These are phyloP conservation scores for Leptothorax acervorum DNA, from an alignment of 2,888 invertebrate genomes.

Conservation along the genomic window DNA sequence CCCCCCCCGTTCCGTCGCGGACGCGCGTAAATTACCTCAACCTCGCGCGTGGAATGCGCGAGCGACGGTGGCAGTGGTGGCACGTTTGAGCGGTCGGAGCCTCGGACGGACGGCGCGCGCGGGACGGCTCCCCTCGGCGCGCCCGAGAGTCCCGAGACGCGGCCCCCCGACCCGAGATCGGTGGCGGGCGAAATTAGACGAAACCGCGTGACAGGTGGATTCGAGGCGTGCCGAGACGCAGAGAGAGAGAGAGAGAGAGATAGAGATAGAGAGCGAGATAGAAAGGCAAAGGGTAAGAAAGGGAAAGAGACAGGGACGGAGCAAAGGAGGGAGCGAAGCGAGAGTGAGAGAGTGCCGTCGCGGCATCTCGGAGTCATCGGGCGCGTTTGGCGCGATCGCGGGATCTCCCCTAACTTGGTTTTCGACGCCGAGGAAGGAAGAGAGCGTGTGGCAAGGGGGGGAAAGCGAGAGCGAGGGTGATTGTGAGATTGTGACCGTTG, in stretches of 20 bases:
- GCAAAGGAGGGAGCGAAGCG: slow-evolving; percentile 34
- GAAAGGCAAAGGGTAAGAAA: background rate
- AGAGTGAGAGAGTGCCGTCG: slow-evolving; percentile 62
- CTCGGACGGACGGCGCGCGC: slow-evolving; percentile 20
- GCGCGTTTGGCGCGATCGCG: slow-evolving; percentile 70
- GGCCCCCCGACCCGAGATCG: slow-evolving; percentile 41
- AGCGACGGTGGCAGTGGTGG: slow-evolving; percentile 52
- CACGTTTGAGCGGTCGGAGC: slow-evolving; percentile 44
- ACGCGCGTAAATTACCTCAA: background rate
- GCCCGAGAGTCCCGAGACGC: background rate
- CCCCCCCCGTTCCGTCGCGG: background rate
- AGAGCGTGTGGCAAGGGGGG: background rate
- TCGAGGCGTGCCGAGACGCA: slow-evolving; percentile 55
- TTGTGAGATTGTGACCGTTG: background rate
- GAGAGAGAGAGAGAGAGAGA: background rate
- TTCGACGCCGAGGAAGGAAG: slow-evolving; percentile 28
- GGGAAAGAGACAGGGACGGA: slow-evolving; percentile 14
- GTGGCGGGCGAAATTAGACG: slow-evolving; percentile 69
- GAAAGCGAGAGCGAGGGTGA: background rate
- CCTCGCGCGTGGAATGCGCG: slow-evolving; percentile 50
- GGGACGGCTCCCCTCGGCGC: background rate
- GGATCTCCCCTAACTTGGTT: slow-evolving; percentile 32
- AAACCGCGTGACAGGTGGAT: slow-evolving; percentile 76
- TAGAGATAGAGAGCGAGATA: background rate
- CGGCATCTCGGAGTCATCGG: slow-evolving; percentile 66